Evolutionary conservation across 2,113 vertebrate genomes (phyloP).

Genomic region (Turdus rufiventris): DNA sequence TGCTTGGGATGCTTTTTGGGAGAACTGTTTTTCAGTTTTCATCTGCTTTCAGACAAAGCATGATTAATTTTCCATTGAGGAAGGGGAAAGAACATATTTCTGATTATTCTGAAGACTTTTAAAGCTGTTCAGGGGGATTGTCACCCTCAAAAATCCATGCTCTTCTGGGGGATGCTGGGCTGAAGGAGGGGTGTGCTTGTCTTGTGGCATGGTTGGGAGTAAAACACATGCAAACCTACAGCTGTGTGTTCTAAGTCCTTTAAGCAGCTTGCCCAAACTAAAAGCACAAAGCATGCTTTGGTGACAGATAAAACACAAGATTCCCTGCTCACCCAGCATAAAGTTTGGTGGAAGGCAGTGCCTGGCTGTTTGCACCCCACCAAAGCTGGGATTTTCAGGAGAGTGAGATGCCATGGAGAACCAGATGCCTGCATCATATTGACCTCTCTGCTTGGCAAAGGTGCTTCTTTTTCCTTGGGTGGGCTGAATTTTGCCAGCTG

Average conservation of each 20-base stretch:
- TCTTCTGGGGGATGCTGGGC: background rate
- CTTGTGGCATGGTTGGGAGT: background rate
- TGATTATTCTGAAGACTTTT: background rate
- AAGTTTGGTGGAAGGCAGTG: background rate
- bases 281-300: background rate
- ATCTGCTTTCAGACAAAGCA: background rate
- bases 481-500: conserved; percentile 49
- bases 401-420: background rate
- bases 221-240: background rate
- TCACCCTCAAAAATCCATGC: background rate
- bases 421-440: background rate
- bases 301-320: background rate
- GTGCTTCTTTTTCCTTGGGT: background rate
- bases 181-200: background rate
- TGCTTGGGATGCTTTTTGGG: background rate
- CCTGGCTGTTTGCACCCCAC: background rate
- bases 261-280: background rate
- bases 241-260: background rate
- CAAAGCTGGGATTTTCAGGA: background rate
- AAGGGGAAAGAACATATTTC: background rate
- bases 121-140: background rate
- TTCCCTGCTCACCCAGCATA: background rate
- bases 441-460: background rate
- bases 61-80: background rate
- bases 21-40: background rate